phyloP scores from a whole-genome alignment of 2,888 invertebrate species.

The Trissonchulus sp. region DNA sequence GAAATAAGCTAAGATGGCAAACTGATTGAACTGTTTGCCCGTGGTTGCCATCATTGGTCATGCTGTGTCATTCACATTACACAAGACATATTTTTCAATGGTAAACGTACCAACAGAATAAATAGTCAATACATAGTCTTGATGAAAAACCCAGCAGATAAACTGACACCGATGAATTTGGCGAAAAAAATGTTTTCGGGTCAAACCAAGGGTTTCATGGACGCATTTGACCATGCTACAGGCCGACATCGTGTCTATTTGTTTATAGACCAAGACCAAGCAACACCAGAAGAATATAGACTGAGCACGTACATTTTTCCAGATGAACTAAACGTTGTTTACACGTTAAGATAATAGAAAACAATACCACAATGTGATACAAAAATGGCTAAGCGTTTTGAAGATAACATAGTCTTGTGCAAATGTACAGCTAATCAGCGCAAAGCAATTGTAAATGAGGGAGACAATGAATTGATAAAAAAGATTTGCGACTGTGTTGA shows the following conservation, averaged over 20 bases:
- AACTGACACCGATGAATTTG: not conserved
- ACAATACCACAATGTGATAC: not conserved
- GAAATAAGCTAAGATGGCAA: constrained; percentile 1
- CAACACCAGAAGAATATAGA: constrained; percentile 8
- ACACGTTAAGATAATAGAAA: not conserved
- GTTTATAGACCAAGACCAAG: constrained; percentile 6
- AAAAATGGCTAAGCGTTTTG: not conserved
- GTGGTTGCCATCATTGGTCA: constrained; percentile 10
- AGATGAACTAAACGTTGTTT: not conserved
- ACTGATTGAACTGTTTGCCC: constrained; percentile 8
- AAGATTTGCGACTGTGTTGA: constrained; percentile 17
- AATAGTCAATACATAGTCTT: constrained; percentile 14
- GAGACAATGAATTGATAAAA: not conserved
- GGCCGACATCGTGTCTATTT: not conserved
- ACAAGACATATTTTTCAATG: constrained; percentile 13
- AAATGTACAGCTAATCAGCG: not conserved
- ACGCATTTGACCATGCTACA: not conserved
- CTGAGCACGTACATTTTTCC: not conserved
- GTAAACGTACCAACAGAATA: not conserved
- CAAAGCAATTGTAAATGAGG: not conserved
- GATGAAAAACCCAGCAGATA: constrained; percentile 18
- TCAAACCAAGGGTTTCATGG: not conserved
- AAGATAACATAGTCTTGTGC: not conserved
- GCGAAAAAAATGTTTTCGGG: constrained; percentile 14
- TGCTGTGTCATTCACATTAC: constrained; percentile 8